Percentiles rank a stretch among this genome's conserved stretches.
phyloP scores from a whole-genome alignment of 2,113 vertebrate species.

The Choloepus hoffmanni region DNA sequence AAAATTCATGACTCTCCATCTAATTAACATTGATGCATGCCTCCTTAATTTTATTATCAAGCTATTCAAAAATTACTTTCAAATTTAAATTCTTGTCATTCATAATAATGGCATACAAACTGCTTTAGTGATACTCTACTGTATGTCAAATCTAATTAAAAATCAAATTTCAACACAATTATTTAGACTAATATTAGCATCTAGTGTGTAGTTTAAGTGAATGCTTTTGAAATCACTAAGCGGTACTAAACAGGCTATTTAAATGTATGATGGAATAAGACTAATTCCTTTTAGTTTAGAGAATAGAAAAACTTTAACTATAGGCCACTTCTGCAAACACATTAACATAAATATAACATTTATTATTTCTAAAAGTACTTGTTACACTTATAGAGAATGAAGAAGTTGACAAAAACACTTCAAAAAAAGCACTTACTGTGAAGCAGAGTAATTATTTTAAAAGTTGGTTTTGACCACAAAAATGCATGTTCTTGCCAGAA shows the following conservation, averaged over 20 bases:
- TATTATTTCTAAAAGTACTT: background rate
- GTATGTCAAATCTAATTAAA: slow-evolving; percentile 18
- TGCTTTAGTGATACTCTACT: background rate
- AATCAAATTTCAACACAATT: slow-evolving; percentile 5
- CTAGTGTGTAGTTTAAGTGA: background rate
- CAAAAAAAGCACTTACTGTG: background rate
- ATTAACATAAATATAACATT: slow-evolving; percentile 44
- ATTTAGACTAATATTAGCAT: slow-evolving; percentile 27
- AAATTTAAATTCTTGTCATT: background rate
- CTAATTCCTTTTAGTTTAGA: slow-evolving; percentile 11
- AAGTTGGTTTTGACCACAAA: slow-evolving; percentile 48
- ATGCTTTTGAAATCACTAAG: slow-evolving; percentile 38
- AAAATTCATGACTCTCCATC: background rate
- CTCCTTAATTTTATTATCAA: slow-evolving; percentile 6
- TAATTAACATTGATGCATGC: background rate
- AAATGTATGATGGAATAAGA: background rate
- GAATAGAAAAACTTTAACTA: slow-evolving; percentile 8
- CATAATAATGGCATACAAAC: background rate
- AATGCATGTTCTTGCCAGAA: background rate
- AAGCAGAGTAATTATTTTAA: slow-evolving; percentile 26
- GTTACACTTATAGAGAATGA: slow-evolving; percentile 44
- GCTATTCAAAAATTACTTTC: slow-evolving; percentile 1
- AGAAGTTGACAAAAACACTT: slow-evolving; percentile 18
- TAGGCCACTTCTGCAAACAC: background rate
- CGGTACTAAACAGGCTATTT: background rate